Evolutionary conservation across 2,113 vertebrate genomes (phyloP).

Genomic region (Corvus moneduloides): DNA sequence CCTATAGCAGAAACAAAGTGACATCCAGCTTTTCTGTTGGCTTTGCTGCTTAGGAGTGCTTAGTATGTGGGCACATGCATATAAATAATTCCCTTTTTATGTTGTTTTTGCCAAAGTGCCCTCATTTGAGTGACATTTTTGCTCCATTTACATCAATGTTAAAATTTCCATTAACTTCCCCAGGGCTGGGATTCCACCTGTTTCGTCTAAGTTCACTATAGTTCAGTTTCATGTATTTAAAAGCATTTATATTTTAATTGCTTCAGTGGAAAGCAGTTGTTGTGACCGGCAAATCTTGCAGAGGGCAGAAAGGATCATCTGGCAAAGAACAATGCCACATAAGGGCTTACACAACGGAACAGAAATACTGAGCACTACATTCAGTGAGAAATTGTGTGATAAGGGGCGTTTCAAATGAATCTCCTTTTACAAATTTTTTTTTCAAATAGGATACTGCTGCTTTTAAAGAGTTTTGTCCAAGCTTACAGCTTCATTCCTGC

Average conservation of each 20-base stretch:
- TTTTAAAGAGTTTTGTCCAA: neutral
- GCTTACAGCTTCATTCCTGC: slow-evolving; percentile 3
- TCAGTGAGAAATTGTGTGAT: neutral
- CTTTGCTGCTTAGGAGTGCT: neutral
- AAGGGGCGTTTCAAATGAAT: neutral
- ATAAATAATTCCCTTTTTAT: neutral
- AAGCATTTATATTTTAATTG: slow-evolving; percentile 45
- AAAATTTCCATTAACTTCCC: slow-evolving; percentile 2
- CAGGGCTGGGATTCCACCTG: neutral
- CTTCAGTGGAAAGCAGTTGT: slow-evolving; percentile 8
- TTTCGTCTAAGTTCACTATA: neutral
- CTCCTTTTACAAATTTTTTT: neutral
- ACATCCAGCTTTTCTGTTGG: neutral
- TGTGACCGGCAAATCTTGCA: neutral
- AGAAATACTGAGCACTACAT: neutral
- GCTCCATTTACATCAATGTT: neutral
- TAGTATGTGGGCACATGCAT: neutral
- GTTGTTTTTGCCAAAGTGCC: neutral
- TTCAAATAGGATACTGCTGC: neutral
- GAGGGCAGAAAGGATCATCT: slow-evolving; percentile 44
- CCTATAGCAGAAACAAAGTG: neutral
- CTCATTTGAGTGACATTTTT: slow-evolving; percentile 24
- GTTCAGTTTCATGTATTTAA: neutral
- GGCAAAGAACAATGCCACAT: neutral
- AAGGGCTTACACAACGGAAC: neutral